Evolutionary conservation across 2,113 vertebrate species (phyloP), one percentile per base, ranked within the genome.

Genomic region (Colaptes auratus): DNA sequence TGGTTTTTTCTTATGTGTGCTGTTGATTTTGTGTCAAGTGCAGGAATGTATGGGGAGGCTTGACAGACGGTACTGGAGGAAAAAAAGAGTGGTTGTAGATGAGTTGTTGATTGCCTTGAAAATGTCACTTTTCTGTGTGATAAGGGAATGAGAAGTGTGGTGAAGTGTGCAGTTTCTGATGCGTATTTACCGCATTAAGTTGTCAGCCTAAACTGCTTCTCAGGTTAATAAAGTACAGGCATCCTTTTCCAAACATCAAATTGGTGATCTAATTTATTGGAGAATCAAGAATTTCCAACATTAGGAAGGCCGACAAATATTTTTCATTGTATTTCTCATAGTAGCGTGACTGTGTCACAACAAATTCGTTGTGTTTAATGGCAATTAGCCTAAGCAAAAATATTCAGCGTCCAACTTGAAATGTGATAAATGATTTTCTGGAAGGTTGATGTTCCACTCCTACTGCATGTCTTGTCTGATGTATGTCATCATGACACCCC

Each of bases 41-140:
- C 44, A 85, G 84, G 80, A 80, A 82, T 67, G 71, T 93, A 93
- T 88, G 27, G 81, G 59, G 93, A 81, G 77, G 64, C 71, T 92
- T 83, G 77, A 93, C 89, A 96, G 88, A 90, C 65, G 2, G 53
- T 93, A 76, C 35, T 69, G 58, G 63, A 64, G 61, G n/a, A 76
- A 92, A 88, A 88, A 93, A 46, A 79, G 48, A 50, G 28, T 58
- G 31, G 5, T 91, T 95, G 90, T 86, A 94, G 87, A 89, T 52
- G 64, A 94, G 50, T 72, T 96, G 72, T 90, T 96, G 92, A 94
- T 95, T 64, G 55, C 72, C 90, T 96, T 88, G 83, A 93, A 95
- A 97, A 88, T 95, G 61, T 63, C 39, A 82, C 60, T 96, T 96
- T 86, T 70, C 61, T 66, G 4, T 86, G 80, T 89, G 91, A 52